phyloP scores from a whole-genome alignment of 2,113 vertebrate genomes.

The Agapornis roseicollis region DNA sequence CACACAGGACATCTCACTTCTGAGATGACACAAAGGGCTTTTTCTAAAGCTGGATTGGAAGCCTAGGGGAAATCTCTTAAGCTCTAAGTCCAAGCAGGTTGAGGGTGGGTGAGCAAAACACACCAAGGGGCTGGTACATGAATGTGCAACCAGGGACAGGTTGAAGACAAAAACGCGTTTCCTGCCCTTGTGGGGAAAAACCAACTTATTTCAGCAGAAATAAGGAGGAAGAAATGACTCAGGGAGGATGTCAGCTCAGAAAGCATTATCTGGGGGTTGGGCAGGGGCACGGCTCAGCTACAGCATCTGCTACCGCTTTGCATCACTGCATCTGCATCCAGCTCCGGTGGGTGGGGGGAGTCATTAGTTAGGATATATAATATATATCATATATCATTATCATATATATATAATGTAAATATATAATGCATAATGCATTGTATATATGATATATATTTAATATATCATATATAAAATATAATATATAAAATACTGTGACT shows the following conservation, averaged over 20 bases:
- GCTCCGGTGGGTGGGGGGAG: background rate
- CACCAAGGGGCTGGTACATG: fast-evolving
- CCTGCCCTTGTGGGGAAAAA: background rate
- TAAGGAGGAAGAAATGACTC: background rate
- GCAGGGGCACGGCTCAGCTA: background rate
- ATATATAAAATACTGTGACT: too few relatives aligned
- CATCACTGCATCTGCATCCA: background rate
- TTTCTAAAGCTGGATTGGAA: background rate
- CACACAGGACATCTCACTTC: background rate
- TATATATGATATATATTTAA: too few relatives aligned
- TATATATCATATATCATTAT: too few relatives aligned
- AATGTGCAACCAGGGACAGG: fast-evolving
- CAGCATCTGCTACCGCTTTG: background rate
- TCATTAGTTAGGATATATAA: background rate
- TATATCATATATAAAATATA: too few relatives aligned
- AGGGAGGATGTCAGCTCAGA: background rate
- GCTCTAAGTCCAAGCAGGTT: background rate
- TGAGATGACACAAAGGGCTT: background rate
- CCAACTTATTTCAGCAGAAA: background rate
- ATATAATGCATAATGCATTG: too few relatives aligned
- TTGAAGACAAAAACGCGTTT: background rate
- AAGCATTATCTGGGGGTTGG: background rate
- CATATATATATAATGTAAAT: too few relatives aligned
- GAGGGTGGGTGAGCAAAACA: background rate
- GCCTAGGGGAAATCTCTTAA: background rate